phyloP scores from a whole-genome alignment of 1,140 invertebrate genomes.

The Eubasilissa regina region DNA sequence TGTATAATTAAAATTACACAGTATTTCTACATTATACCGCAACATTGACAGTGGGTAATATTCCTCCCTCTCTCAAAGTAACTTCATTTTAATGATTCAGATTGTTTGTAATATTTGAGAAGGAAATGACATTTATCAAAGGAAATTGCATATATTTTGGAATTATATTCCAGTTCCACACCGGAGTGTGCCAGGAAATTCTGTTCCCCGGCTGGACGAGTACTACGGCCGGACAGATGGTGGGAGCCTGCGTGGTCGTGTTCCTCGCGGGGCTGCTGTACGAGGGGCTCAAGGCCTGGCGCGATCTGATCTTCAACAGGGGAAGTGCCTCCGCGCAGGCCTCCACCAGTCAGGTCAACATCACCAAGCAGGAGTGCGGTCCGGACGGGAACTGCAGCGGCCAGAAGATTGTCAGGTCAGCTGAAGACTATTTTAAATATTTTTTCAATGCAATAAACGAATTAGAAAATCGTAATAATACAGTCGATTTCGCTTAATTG shows the following conservation, averaged over 20 bases:
- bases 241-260: constrained; percentile 89
- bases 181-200: constrained; percentile 81
- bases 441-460: too few relatives aligned
- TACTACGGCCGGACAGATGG: constrained; percentile 79
- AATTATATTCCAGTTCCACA: constrained; percentile 83
- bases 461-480: too few relatives aligned
- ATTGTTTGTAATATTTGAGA: too few relatives aligned
- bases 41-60: too few relatives aligned
- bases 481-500: too few relatives aligned
- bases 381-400: constrained; percentile 78
- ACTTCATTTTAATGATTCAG: too few relatives aligned
- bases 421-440: too few relatives aligned
- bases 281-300: constrained; percentile 92
- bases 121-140: too few relatives aligned
- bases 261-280: constrained; percentile 90
- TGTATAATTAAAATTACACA: too few relatives aligned
- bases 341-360: constrained; percentile 78
- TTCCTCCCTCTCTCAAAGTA: too few relatives aligned
- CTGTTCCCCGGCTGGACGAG: constrained; percentile 88
- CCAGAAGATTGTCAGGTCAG: constrained; percentile 65
- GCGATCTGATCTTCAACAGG: constrained; percentile 86
- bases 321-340: constrained; percentile 76
- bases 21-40: too few relatives aligned
- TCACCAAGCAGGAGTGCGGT: constrained; percentile 75
- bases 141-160: too few relatives aligned